These are phyloP conservation scores for Abrostola tripartita DNA, from an alignment of 2,888 invertebrate genomes.

Conservation along the genomic window DNA sequence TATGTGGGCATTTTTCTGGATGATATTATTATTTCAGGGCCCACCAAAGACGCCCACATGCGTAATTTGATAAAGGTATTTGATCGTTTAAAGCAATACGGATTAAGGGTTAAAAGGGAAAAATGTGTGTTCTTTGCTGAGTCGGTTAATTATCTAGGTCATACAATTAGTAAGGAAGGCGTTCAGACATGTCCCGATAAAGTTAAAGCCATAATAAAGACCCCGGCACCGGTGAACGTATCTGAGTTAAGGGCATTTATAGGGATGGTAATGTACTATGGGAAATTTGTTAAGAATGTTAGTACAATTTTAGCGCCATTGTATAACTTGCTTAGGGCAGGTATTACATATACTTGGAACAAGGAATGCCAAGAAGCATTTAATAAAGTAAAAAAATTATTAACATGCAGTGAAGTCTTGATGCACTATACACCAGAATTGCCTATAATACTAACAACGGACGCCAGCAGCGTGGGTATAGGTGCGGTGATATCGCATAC, in stretches of 20 bases:
- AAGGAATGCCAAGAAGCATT: slow-evolving; percentile 26
- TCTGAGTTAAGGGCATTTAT: slow-evolving; percentile 46
- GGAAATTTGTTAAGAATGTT: slow-evolving; percentile 35
- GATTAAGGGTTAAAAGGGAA: slow-evolving; percentile 26
- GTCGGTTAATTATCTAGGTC: too few species aligned
- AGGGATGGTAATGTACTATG: slow-evolving; percentile 47
- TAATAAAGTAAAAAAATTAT: slow-evolving; percentile 17
- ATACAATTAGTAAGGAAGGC: too few species aligned
- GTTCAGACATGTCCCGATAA: too few species aligned
- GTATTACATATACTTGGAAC: slow-evolving; percentile 31
- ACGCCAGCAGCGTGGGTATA: slow-evolving; percentile 41
- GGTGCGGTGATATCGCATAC: slow-evolving; percentile 49
- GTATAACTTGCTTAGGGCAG: slow-evolving; percentile 23
- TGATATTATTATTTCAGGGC: slow-evolving; percentile 29
- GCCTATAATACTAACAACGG: slow-evolving; percentile 40
- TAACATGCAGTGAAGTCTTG: slow-evolving; percentile 25
- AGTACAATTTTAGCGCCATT: slow-evolving; percentile 13
- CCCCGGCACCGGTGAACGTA: slow-evolving; percentile 34
- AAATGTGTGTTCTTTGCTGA: too few species aligned
- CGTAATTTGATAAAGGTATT: slow-evolving; percentile 31
- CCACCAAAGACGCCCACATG: slow-evolving; percentile 7
- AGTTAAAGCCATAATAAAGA: slow-evolving; percentile 30
- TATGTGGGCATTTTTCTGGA: slow-evolving; percentile 43
- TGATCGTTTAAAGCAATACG: slow-evolving; percentile 4
- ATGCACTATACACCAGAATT: slow-evolving; percentile 41